A percentile compares a stretch with the other conserved stretches of the same genome.
phyloP scores from a whole-genome alignment of 2,797 vertebrate genomes.

The Sciurus vulgaris region DNA sequence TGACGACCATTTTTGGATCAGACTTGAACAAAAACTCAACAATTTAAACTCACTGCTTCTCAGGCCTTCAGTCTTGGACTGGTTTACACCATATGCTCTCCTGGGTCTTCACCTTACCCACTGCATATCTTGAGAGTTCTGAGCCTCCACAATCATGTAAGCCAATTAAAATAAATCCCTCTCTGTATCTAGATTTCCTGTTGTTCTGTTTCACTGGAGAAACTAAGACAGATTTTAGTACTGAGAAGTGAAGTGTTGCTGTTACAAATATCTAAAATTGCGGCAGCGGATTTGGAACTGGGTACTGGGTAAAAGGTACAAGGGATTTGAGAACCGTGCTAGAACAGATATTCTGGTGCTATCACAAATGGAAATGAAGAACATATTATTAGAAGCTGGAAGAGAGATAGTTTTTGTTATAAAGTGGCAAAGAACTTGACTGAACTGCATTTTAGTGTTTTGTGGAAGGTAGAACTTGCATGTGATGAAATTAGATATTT shows the following conservation, averaged over 20 bases:
- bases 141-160: background rate
- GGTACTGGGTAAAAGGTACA: background rate
- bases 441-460: background rate
- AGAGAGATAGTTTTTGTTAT: too few relatives aligned
- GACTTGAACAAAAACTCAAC: background rate
- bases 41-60: background rate
- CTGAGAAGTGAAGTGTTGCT: background rate
- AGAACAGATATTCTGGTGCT: background rate
- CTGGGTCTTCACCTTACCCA: background rate
- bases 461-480: background rate
- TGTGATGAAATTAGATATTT: background rate
- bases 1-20: background rate
- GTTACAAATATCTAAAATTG: background rate
- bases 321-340: background rate
- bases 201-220: background rate
- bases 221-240: background rate
- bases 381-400: too few relatives aligned
- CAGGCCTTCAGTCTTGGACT: too few relatives aligned
- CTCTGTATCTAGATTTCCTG: background rate
- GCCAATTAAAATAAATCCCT: background rate
- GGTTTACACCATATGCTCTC: background rate
- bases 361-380: background rate
- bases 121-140: background rate
- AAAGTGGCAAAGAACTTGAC: background rate
- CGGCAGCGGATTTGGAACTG: background rate